These are phyloP conservation scores for Macropus fuliginosus DNA, from an alignment of 2,797 vertebrate genomes.

Conservation along the genomic window DNA sequence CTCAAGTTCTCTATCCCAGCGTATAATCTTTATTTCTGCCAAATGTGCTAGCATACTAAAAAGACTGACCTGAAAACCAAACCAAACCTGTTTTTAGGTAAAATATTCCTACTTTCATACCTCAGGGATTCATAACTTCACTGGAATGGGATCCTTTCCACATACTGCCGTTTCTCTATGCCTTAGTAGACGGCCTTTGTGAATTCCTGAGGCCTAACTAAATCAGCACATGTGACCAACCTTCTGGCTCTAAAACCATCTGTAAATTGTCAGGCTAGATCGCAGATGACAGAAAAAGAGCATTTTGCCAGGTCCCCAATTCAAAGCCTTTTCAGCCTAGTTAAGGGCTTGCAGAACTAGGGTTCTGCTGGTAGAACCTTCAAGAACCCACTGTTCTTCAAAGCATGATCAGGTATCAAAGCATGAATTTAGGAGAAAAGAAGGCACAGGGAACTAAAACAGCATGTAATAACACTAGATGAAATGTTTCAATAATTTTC, in stretches of 20 bases:
- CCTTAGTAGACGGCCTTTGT: neutral
- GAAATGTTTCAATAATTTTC: neutral
- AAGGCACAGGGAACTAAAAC: neutral
- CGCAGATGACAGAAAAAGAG: neutral
- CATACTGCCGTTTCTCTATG: neutral
- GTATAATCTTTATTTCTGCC: slow-evolving; percentile 49
- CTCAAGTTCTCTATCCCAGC: neutral
- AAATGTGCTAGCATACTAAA: slow-evolving; percentile 15
- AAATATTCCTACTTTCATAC: neutral
- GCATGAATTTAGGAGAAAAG: neutral
- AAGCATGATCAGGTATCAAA: neutral
- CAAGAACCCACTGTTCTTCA: neutral
- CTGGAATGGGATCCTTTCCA: neutral
- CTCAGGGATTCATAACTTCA: neutral
- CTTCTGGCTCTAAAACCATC: neutral
- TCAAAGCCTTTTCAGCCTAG: neutral
- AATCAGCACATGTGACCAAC: neutral
- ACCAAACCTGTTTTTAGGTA: slow-evolving; percentile 35
- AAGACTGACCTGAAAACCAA: slow-evolving; percentile 21
- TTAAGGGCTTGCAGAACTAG: neutral
- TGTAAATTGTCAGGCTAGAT: neutral
- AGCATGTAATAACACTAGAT: neutral
- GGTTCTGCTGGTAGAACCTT: neutral
- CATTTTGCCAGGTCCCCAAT: neutral
- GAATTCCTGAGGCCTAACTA: neutral